A percentile compares a stretch with the other conserved stretches of the same genome.
phyloP scores from a whole-genome alignment of 2,888 invertebrate species.

The Diogma glabrata region DNA sequence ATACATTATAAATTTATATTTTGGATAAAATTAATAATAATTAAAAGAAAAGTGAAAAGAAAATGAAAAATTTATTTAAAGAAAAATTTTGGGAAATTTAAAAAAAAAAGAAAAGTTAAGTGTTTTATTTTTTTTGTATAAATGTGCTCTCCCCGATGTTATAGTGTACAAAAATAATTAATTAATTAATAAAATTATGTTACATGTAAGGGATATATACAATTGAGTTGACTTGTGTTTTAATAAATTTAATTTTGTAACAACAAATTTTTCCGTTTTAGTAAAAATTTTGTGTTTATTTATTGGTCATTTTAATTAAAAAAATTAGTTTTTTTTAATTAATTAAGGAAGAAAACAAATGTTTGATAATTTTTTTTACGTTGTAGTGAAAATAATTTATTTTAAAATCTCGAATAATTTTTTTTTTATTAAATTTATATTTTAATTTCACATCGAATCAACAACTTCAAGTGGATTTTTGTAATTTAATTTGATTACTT shows the following conservation, averaged over 20 bases:
- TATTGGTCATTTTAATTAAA: conserved; percentile 1
- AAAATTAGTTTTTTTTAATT: conserved; percentile 2
- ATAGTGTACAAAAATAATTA: too few species aligned
- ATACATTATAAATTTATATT: too few species aligned
- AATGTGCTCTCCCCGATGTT: too few species aligned
- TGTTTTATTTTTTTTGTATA: not conserved
- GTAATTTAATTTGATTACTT: not conserved
- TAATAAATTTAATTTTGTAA: not conserved
- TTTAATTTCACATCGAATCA: not conserved
- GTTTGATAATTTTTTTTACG: conserved; percentile 5
- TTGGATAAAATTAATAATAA: too few species aligned
- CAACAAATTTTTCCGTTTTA: conserved; percentile 8
- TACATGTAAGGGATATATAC: too few species aligned
- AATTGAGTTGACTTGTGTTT: too few species aligned
- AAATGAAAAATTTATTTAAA: conserved; percentile 9
- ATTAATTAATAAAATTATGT: conserved; percentile 3
- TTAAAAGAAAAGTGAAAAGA: too few species aligned
- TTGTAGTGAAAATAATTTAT: conserved; percentile 7
- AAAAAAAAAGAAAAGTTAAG: not conserved
- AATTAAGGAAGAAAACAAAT: not conserved
- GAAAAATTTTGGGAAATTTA: conserved; percentile 6
- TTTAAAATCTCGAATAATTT: conserved; percentile 6
- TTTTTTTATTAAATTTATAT: conserved; percentile 4
- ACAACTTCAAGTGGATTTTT: not conserved
- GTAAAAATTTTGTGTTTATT: conserved; percentile 6